Evolutionary conservation across 2,888 invertebrate species (phyloP).

Genomic region (Pelosia muscerda): DNA sequence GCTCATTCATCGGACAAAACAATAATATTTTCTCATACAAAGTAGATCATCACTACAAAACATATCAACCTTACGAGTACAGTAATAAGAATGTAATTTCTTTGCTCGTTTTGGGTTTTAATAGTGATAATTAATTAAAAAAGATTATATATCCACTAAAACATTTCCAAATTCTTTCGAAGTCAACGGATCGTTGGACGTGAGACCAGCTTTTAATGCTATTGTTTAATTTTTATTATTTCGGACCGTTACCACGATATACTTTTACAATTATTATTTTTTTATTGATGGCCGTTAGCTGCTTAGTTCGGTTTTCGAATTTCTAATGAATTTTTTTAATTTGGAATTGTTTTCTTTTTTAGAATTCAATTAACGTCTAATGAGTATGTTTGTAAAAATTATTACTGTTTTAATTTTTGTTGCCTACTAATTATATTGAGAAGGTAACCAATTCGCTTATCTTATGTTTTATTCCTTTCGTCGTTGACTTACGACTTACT

Average conservation of each 20-base stretch:
- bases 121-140: constrained; percentile 83
- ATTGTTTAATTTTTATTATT: constrained; percentile 68
- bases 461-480: constrained; percentile 16
- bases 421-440: constrained; percentile 16
- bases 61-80: constrained; percentile 53
- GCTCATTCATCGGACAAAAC: constrained; percentile 80
- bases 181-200: constrained; percentile 75
- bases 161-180: constrained; percentile 79
- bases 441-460: constrained; percentile 20
- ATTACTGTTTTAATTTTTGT: constrained; percentile 24
- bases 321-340: constrained; percentile 42
- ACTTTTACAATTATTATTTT: constrained; percentile 53
- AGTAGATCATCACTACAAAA: constrained; percentile 45
- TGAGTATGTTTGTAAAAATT: constrained; percentile 25
- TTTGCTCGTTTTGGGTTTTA: constrained; percentile 47
- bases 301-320: constrained; percentile 48
- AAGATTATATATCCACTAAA: constrained; percentile 75
- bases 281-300: constrained; percentile 58
- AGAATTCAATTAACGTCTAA: constrained; percentile 31
- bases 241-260: constrained; percentile 58
- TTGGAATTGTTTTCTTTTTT: constrained; percentile 36
- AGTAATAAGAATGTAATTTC: constrained; percentile 54
- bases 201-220: constrained; percentile 64
- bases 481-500: neutral
- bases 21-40: constrained; percentile 79